Percentiles rank a stretch among this genome's conserved stretches.
These are phyloP conservation scores for Neosilurus hyrtlii DNA, from an alignment of 2,797 vertebrate genomes.

Conservation along the genomic window DNA sequence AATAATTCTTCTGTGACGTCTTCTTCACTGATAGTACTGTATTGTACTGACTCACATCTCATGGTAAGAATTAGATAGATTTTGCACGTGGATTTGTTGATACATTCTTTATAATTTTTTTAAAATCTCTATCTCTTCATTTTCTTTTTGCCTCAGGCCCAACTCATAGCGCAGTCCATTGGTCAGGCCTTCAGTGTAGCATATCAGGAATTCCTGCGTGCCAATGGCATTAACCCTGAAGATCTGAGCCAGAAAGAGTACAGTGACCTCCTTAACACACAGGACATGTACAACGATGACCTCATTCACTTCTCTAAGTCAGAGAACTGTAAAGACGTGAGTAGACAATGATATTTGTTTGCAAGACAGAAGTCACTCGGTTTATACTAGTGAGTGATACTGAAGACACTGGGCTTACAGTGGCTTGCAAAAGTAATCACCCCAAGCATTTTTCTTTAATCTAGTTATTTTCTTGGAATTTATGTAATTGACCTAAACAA, in stretches of 20 bases:
- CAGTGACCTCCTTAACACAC: constrained; percentile 91
- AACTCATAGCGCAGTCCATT: constrained; percentile 93
- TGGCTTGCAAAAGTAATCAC: no score
- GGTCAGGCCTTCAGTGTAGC: constrained; percentile 95
- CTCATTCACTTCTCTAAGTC: constrained; percentile 96
- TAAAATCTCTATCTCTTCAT: neutral
- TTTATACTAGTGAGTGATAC: neutral
- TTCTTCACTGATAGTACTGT: neutral
- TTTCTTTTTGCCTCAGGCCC: constrained; percentile 72
- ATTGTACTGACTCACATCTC: no score
- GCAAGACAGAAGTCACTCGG: neutral
- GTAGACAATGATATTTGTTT: constrained; percentile 50
- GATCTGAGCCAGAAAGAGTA: constrained; percentile 96
- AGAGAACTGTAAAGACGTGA: constrained; percentile 95
- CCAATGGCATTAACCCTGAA: constrained; percentile 94
- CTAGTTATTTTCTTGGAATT: no score
- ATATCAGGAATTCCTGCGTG: constrained; percentile 93
- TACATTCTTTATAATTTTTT: neutral
- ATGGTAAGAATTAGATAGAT: no score
- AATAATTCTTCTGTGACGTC: neutral
- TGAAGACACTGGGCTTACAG: neutral
- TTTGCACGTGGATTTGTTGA: neutral
- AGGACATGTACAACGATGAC: constrained; percentile 97
- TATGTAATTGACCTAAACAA: no score
- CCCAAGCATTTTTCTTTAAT: no score